Evolutionary conservation across 2,113 vertebrate genomes (phyloP).

Genomic region (Larimichthys crocea): DNA sequence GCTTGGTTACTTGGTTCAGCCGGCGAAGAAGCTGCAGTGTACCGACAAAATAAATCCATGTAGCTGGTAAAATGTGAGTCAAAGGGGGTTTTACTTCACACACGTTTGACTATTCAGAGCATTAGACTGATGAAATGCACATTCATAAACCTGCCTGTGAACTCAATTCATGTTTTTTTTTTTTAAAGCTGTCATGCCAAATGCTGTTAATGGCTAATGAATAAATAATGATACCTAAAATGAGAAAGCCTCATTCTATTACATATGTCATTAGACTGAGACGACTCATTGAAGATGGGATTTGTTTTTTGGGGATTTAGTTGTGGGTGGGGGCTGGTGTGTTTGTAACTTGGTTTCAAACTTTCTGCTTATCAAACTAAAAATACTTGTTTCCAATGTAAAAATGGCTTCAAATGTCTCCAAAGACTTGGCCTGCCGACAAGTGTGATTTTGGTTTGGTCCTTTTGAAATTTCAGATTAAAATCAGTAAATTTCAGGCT

Average conservation of each 20-base stretch:
- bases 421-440: no score
- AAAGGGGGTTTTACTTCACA: background rate
- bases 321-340: no score
- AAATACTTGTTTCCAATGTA: no score
- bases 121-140: background rate
- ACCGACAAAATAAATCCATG: background rate
- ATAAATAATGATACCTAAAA: background rate
- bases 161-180: background rate
- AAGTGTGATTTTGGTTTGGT: no score
- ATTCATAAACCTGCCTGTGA: background rate
- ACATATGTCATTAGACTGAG: background rate
- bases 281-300: background rate
- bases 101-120: background rate
- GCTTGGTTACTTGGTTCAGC: conserved; percentile 58
- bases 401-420: no score
- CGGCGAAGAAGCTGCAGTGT: background rate
- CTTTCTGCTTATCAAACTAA: no score
- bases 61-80: background rate
- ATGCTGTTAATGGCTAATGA: background rate
- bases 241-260: background rate
- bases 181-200: background rate
- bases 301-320: background rate
- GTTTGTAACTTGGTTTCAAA: no score
- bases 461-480: no score
- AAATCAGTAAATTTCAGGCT: no score